phyloP scores from a whole-genome alignment of 2,797 vertebrate species.

The Sciurus carolinensis region DNA sequence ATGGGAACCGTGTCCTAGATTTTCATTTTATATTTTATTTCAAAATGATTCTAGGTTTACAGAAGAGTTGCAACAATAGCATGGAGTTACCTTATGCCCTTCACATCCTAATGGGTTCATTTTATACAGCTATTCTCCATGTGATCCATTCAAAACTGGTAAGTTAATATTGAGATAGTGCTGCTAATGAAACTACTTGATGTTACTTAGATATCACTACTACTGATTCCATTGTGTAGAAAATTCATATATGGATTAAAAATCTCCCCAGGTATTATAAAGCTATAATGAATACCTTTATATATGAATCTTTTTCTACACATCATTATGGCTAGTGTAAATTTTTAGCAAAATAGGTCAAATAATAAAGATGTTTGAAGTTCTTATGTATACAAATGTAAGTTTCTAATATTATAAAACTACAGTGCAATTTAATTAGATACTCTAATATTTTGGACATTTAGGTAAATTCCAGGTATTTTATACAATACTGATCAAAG shows the following conservation, averaged over 20 bases:
- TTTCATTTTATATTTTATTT: not conserved
- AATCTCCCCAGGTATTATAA: not conserved
- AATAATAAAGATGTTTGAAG: not conserved
- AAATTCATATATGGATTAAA: not conserved
- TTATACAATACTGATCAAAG: not conserved
- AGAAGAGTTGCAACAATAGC: not conserved
- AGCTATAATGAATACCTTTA: not conserved
- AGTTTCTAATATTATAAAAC: not conserved
- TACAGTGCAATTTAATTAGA: not conserved
- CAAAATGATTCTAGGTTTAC: not conserved
- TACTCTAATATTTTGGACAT: not conserved
- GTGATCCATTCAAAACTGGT: not conserved
- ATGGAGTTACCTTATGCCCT: not conserved
- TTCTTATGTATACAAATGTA: not conserved
- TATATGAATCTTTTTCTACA: not conserved
- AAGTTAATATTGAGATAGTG: not conserved
- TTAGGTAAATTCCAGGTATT: conserved; percentile 3
- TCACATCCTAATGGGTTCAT: not conserved
- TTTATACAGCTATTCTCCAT: not conserved
- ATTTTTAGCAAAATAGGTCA: not conserved
- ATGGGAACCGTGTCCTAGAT: not conserved
- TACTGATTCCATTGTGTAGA: not conserved
- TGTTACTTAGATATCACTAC: not conserved
- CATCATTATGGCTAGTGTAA: not conserved
- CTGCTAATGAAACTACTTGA: not conserved